These are phyloP conservation scores for Stercorarius parasiticus DNA, from an alignment of 2,113 vertebrate genomes.

Conservation along the genomic window DNA sequence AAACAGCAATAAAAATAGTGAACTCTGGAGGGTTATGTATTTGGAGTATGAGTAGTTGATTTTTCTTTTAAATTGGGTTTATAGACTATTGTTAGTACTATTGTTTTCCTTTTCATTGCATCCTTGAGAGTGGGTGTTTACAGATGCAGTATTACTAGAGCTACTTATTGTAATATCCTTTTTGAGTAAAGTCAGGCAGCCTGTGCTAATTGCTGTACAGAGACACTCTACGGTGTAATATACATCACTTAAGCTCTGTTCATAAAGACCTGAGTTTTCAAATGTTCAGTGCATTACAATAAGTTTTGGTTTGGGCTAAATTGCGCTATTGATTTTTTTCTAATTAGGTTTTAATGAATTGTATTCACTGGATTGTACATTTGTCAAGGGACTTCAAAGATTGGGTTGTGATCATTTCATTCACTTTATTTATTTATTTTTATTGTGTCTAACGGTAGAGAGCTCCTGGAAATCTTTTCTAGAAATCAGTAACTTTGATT, in stretches of 20 bases:
- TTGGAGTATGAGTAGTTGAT: not conserved
- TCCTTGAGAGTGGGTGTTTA: not conserved
- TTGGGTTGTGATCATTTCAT: not conserved
- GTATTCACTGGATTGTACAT: constrained; percentile 3
- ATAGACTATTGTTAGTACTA: not conserved
- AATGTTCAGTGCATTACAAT: constrained; percentile 34
- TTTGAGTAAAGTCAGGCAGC: not conserved
- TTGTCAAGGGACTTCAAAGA: constrained; percentile 18
- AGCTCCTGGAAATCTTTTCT: not conserved
- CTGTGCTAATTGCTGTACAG: constrained; percentile 34
- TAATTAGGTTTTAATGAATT: constrained; percentile 72
- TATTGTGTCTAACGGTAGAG: not conserved
- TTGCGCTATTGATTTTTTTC: constrained; percentile 64
- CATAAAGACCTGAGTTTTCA: constrained; percentile 28
- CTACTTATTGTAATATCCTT: not conserved
- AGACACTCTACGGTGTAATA: not conserved
- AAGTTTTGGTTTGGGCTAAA: constrained; percentile 49
- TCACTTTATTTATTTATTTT: not conserved
- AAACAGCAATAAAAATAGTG: not conserved
- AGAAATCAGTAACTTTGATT: not conserved
- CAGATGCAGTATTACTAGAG: not conserved
- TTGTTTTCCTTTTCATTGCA: not conserved
- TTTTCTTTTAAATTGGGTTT: not conserved
- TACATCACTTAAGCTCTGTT: constrained; percentile 10
- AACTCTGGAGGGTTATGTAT: not conserved